Conservation (phyloP, 2,888 invertebrate species). For the Morinoia aosen region DNA sequence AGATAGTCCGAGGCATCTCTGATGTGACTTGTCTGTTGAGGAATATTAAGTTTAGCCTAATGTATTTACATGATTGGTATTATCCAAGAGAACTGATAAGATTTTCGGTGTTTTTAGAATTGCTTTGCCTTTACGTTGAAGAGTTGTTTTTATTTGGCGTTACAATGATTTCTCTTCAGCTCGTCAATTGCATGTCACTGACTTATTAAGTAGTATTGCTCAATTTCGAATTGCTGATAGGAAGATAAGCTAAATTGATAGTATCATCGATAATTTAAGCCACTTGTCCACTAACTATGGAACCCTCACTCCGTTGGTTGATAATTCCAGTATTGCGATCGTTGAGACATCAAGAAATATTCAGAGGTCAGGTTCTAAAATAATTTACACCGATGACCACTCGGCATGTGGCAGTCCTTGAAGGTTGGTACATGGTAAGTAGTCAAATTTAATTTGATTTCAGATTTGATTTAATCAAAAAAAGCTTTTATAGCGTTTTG, state of each 20-base stretch:
- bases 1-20: not conserved
- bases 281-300: not conserved
- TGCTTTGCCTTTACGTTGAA: not conserved
- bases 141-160: not conserved
- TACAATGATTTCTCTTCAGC: not conserved
- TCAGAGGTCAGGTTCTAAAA: too few relatives aligned
- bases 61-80: not conserved
- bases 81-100: not conserved
- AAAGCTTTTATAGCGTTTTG: too few relatives aligned
- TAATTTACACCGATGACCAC: too few relatives aligned
- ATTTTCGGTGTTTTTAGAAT: not conserved
- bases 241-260: too few relatives aligned
- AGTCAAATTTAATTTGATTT: too few relatives aligned
- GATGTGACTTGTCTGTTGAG: slow-evolving; percentile 14
- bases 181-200: not conserved
- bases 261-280: not conserved
- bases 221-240: not conserved
- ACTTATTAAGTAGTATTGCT: not conserved
- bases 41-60: not conserved
- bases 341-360: not conserved
- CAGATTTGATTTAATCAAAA: too few relatives aligned
- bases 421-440: too few relatives aligned
- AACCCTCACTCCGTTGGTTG: not conserved
- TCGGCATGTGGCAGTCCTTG: too few relatives aligned
- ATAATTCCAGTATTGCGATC: not conserved